Conservation (phyloP, 1,140 invertebrate genomes). For the Acromyrmex charruanus region DNA sequence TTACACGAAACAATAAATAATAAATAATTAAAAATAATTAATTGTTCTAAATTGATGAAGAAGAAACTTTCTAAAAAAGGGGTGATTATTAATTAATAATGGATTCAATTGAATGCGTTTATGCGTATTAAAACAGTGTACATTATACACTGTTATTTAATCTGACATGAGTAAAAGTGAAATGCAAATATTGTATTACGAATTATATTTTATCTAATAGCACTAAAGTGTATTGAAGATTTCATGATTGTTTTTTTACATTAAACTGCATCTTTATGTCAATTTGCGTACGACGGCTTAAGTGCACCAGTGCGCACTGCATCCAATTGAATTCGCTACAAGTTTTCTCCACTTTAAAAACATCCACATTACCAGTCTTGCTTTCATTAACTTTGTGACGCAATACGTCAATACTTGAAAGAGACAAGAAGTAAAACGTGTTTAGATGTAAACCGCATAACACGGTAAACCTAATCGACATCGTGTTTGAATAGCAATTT, state of each 20-base stretch:
- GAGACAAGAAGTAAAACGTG: conserved; percentile 7
- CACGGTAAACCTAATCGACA: not conserved
- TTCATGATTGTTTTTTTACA: too few relatives aligned
- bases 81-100: not conserved
- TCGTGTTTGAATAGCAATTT: conserved; percentile 20
- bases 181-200: too few relatives aligned
- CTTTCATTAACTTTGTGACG: not conserved
- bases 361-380: not conserved
- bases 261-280: too few relatives aligned
- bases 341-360: conserved; percentile 6
- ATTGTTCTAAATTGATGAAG: not conserved
- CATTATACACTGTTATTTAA: too few relatives aligned
- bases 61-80: not conserved
- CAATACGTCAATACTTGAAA: not conserved
- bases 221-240: too few relatives aligned
- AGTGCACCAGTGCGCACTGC: too few relatives aligned
- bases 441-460: conserved; percentile 43
- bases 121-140: too few relatives aligned
- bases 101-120: too few relatives aligned
- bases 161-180: too few relatives aligned
- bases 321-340: too few relatives aligned
- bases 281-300: too few relatives aligned
- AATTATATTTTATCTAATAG: too few relatives aligned
- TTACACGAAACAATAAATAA: conserved; percentile 37
- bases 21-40: not conserved